Evolutionary conservation across 1,140 invertebrate species (phyloP).

Genomic region (Lineus longissimus): DNA sequence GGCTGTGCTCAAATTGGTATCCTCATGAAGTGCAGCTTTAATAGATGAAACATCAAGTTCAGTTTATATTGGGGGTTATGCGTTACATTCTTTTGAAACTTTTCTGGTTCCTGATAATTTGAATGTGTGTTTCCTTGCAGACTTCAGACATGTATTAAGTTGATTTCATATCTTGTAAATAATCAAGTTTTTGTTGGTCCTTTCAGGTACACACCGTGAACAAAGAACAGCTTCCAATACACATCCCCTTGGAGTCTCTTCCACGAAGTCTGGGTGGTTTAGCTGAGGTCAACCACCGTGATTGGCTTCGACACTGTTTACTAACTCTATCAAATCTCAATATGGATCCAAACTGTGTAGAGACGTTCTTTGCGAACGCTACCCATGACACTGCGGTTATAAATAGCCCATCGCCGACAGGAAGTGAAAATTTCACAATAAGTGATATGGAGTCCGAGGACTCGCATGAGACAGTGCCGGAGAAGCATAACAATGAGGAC

Average conservation of each 20-base stretch:
- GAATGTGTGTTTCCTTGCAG: too few relatives aligned
- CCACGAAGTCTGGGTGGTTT: conserved; percentile 81
- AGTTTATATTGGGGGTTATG: too few relatives aligned
- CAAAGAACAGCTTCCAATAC: conserved; percentile 63
- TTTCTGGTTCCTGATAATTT: too few relatives aligned
- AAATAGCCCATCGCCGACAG: not conserved
- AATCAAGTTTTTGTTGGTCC: too few relatives aligned
- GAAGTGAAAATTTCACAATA: not conserved
- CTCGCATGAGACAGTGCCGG: conserved; percentile 49
- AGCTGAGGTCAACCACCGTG: conserved; percentile 79
- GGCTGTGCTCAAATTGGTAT: too few relatives aligned
- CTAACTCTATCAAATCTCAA: conserved; percentile 63
- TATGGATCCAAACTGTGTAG: not conserved
- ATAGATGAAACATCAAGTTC: too few relatives aligned
- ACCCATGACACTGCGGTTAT: not conserved
- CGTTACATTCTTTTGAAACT: too few relatives aligned
- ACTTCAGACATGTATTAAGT: not conserved
- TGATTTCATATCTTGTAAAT: not conserved
- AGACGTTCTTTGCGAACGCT: not conserved
- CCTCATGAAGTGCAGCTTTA: too few relatives aligned
- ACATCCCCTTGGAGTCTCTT: conserved; percentile 69
- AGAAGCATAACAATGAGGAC: conserved; percentile 50
- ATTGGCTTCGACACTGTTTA: conserved; percentile 76
- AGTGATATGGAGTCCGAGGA: conserved; percentile 57
- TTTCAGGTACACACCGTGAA: conserved; percentile 84